A percentile compares a stretch with the other conserved stretches of the same genome.
Evolutionary conservation across 2,888 invertebrate genomes (phyloP).

Genomic region (Polyommatus icarus): DNA sequence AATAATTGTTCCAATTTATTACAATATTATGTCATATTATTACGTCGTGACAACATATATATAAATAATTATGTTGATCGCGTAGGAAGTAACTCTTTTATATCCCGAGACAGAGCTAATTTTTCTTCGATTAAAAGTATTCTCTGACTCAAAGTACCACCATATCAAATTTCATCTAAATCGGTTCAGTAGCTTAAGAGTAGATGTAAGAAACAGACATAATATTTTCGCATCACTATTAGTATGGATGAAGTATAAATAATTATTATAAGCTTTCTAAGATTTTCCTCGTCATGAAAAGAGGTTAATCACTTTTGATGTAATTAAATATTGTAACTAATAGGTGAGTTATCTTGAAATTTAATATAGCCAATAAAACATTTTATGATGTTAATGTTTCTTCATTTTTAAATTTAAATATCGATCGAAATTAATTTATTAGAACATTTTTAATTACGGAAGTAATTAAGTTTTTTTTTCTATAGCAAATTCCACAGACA

Average conservation of each 20-base stretch:
- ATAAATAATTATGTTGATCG: no score
- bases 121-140: no score
- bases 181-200: no score
- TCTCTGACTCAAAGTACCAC: no score
- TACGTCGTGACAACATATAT: no score
- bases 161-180: no score
- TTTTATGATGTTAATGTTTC: background rate
- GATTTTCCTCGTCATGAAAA: background rate
- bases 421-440: no score
- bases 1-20: no score
- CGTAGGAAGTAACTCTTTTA: no score
- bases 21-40: no score
- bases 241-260: background rate
- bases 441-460: background rate
- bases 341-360: background rate
- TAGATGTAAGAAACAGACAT: background rate
- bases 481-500: no score
- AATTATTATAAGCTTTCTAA: background rate
- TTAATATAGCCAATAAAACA: background rate
- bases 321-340: background rate
- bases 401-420: background rate
- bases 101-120: no score
- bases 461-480: background rate
- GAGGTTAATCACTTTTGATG: slow-evolving; percentile 2
- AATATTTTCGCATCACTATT: background rate